Base-by-base conservation (phyloP, 1,140 invertebrate species). In the Bombus haemorrhoidalis region DNA sequence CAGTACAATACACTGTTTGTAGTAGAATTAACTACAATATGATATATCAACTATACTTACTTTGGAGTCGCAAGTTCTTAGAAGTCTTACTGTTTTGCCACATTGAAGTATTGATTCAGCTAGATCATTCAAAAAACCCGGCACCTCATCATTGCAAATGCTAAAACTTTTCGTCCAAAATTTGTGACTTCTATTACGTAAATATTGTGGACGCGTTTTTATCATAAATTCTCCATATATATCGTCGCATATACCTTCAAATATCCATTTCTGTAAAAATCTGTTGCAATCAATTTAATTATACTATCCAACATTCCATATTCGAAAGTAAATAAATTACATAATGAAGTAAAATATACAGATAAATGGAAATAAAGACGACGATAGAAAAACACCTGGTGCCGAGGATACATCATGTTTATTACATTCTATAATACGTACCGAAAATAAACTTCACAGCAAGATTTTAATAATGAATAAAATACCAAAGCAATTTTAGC, bases 391-490 rank as follows among this genome's bases (percentile, higher is more conserved):
- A 37, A 37, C 22, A 39, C 15, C 25, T 32, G 32, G 32, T 25
- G 9, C 18, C 34, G 0, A 2, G 22, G 6, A 8, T 32, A 9
- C 8, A 37, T 6, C 47, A 53, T 53, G 15, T 18, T n/a, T 25
- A 13, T 64, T 72, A 34, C 0, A 22, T 71, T 85, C n/a, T 62
- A 47, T 2, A 34, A 41, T 72, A 72, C 22, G 22, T 94, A 96
- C 96, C 96, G 95, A 91, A 96, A 96, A 90, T 97, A 97, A 85
- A 96, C 95, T 89, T 95, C 95, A 87, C 96, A 97, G 6, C 96
- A 96, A 3, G 95, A 94, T 78, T 96, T 95, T 32, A 97, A 89
- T 32, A 96, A 95, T 6, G 95, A 96, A 86, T 96, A 96, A 81
- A 96, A 93, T 2, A 96, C 95, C 2, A 95, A 87, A 25, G 96